phyloP scores from a whole-genome alignment of 2,113 vertebrate genomes.

The Camarhynchus parvulus region DNA sequence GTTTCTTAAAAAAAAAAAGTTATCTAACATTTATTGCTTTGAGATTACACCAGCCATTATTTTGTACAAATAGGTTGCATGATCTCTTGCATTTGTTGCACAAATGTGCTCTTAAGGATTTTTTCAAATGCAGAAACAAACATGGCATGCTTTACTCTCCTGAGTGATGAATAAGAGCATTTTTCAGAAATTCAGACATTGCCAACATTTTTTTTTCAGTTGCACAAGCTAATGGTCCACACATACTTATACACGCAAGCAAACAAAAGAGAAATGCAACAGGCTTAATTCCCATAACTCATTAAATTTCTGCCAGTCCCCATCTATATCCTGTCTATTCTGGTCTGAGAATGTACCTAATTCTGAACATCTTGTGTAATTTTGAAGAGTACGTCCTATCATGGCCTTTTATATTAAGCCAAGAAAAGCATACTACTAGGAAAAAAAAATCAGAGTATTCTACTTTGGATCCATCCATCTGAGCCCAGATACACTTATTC shows the following conservation, averaged over 20 bases:
- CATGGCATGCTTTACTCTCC: accelerated
- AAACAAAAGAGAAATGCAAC: neutral
- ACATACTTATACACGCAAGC: neutral
- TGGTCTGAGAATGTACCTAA: neutral
- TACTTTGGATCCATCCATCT: neutral
- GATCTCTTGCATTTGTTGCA: neutral
- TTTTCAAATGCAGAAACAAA: neutral
- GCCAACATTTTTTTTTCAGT: neutral
- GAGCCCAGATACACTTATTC: neutral
- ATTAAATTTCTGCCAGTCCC: neutral
- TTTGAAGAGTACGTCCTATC: neutral
- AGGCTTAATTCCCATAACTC: neutral
- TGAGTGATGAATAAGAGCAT: neutral
- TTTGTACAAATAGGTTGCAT: neutral
- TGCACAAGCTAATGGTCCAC: neutral
- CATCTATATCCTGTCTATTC: neutral
- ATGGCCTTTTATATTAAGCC: neutral
- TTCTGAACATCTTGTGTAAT: neutral
- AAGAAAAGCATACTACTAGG: neutral
- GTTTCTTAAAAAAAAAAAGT: neutral
- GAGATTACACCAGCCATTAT: neutral
- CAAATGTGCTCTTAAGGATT: neutral
- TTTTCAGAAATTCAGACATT: neutral
- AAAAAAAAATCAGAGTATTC: neutral
- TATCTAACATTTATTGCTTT: neutral